These are phyloP conservation scores for Bos javanicus DNA, from an alignment of 2,113 vertebrate genomes.

Conservation along the genomic window DNA sequence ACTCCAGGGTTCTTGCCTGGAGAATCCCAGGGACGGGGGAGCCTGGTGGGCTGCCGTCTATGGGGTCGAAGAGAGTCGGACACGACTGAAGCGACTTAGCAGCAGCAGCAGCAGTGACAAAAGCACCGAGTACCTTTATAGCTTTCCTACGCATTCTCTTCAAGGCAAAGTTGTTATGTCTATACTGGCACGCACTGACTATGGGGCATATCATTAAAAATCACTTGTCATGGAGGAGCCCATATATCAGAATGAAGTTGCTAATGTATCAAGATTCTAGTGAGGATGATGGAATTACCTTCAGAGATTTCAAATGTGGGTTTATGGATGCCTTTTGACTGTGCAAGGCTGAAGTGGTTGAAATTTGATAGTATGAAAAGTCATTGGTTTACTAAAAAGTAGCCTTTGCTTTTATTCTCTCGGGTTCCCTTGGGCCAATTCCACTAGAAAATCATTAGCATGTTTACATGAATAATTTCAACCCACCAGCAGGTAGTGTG, in stretches of 20 bases:
- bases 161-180: neutral
- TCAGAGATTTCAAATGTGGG: neutral
- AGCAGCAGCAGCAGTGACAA: neutral
- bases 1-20: no score
- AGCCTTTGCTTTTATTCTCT: neutral
- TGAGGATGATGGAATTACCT: neutral
- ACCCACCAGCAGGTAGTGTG: neutral
- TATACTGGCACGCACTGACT: neutral
- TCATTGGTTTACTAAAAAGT: neutral
- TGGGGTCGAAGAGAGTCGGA: no score
- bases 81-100: no score
- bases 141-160: neutral
- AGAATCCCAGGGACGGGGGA: no score
- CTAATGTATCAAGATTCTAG: neutral
- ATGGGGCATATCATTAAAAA: neutral
- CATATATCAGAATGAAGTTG: neutral
- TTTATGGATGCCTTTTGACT: neutral
- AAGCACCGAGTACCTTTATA: neutral
- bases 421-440: neutral
- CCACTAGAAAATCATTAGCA: neutral
- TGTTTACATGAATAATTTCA: slow-evolving; percentile 5
- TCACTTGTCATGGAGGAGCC: neutral
- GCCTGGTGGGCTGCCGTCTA: no score
- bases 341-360: neutral
- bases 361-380: neutral